Percentiles rank a stretch among this genome's conserved stretches.
phyloP scores from a whole-genome alignment of 2,888 invertebrate species.

The Trissoscelio sp. region DNA sequence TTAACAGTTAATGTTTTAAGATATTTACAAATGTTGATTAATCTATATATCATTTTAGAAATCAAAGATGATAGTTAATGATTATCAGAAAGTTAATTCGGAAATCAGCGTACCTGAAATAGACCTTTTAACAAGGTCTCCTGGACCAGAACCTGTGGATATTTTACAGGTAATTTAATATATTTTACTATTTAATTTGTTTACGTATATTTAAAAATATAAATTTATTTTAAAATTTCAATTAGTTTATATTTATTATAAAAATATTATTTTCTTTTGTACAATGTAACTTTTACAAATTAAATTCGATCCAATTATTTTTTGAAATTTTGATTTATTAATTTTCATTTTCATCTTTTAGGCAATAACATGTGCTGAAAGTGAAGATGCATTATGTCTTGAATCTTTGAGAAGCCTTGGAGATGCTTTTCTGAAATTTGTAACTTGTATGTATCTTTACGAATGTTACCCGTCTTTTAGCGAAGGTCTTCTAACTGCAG shows the following conservation, averaged over 20 bases:
- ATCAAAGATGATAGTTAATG: conserved; percentile 7
- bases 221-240: no score
- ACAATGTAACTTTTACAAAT: no score
- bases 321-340: conserved; percentile 12
- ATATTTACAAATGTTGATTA: no score
- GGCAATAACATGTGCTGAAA: conserved; percentile 89
- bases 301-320: background rate
- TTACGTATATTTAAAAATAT: no score
- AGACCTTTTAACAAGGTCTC: conserved; percentile 65
- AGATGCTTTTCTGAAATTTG: conserved; percentile 94
- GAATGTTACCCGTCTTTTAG: conserved; percentile 87
- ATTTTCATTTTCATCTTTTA: no score
- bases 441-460: conserved; percentile 89
- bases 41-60: conserved; percentile 16
- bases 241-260: no score
- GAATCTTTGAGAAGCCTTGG: conserved; percentile 95
- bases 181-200: no score
- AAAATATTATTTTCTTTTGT: no score
- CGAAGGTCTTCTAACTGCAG: conserved; percentile 91
- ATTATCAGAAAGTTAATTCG: background rate
- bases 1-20: no score
- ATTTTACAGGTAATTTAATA: conserved; percentile 78
- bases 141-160: conserved; percentile 77
- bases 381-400: conserved; percentile 90
- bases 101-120: conserved; percentile 54